These are phyloP conservation scores for Xenopus petersii DNA, from an alignment of 2,797 vertebrate species.

Conservation along the genomic window DNA sequence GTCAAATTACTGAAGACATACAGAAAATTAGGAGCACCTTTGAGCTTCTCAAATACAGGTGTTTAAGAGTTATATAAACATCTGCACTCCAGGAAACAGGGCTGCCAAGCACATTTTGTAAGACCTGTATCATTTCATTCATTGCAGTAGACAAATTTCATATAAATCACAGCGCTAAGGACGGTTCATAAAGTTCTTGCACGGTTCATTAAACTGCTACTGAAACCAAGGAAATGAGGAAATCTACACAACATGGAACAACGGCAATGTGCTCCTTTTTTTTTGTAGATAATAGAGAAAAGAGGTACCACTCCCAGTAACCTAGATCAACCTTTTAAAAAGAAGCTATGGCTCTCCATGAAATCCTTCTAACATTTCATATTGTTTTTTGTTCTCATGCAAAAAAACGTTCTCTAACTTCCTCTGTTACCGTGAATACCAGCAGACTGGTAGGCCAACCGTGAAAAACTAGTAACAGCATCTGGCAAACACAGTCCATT, in stretches of 20 bases:
- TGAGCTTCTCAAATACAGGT: conserved; percentile 36
- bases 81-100: conserved; percentile 25
- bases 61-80: conserved; percentile 36
- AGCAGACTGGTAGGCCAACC: too few species aligned
- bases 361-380: too few species aligned
- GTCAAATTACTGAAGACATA: conserved; percentile 42
- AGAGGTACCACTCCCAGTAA: too few species aligned
- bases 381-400: too few species aligned
- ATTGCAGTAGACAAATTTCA: conserved; percentile 16
- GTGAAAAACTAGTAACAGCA: too few species aligned
- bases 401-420: too few species aligned
- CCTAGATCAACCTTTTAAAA: too few species aligned
- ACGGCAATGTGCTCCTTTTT: not conserved
- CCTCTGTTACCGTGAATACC: too few species aligned
- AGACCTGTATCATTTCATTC: conserved; percentile 24
- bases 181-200: not conserved
- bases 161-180: conserved; percentile 3
- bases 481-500: too few species aligned
- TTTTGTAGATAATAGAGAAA: not conserved
- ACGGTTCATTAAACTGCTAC: not conserved
- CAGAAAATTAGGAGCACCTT: conserved; percentile 35
- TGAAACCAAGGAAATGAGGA: not conserved
- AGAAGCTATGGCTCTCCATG: too few species aligned
- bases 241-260: conserved; percentile 9
- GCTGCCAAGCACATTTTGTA: conserved; percentile 23